Conservation (phyloP, 2,888 invertebrate species). For the Cataglyphis rosenhaueri region DNA sequence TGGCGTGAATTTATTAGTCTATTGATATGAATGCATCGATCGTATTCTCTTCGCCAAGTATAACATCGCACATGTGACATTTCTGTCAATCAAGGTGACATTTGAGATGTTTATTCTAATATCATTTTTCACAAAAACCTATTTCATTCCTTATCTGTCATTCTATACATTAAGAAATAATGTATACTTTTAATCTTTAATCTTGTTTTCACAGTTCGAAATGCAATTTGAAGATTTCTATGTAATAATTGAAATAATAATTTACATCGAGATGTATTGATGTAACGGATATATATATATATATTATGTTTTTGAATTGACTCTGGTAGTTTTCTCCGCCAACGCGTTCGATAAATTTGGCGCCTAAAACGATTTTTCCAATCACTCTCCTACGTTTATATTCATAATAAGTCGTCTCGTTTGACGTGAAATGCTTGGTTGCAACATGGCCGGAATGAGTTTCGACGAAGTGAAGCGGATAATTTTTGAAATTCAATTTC, state of each 20-base stretch:
- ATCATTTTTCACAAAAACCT: neutral
- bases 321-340: neutral
- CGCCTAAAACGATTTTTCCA: neutral
- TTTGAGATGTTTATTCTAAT: neutral
- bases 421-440: constrained; percentile 5
- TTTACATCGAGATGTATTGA: neutral
- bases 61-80: neutral
- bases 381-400: neutral
- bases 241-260: neutral
- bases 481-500: constrained; percentile 45
- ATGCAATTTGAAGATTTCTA: neutral
- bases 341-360: constrained; percentile 17
- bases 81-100: neutral
- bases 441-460: neutral
- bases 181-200: neutral
- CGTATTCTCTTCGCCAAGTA: neutral
- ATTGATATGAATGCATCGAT: neutral
- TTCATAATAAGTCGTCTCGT: neutral
- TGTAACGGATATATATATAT: neutral
- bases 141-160: neutral
- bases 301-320: neutral
- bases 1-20: neutral
- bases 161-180: neutral
- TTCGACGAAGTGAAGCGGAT: neutral
- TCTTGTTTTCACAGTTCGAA: neutral